phyloP scores from a whole-genome alignment of 2,888 invertebrate species.

The Anagyrus pseudococci region DNA sequence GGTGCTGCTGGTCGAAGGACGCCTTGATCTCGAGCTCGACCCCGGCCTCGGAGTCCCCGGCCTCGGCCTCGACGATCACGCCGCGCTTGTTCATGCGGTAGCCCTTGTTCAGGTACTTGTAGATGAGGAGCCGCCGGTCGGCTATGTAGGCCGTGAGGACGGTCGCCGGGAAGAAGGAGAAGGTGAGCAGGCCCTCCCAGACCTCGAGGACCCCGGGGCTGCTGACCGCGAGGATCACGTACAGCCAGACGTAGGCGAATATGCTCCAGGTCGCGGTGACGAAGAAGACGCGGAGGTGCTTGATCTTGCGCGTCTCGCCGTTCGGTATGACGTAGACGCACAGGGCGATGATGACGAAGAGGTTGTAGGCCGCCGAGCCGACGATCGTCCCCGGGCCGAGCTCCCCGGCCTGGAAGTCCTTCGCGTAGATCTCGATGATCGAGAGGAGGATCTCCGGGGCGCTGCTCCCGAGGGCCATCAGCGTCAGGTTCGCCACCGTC shows the following conservation, averaged over 20 bases:
- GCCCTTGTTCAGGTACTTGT: slow-evolving; percentile 87
- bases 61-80: slow-evolving; percentile 86
- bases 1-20: no score
- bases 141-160: slow-evolving; percentile 97
- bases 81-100: slow-evolving; percentile 91
- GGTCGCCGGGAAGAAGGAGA: slow-evolving; percentile 95
- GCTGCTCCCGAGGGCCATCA: slow-evolving; percentile 98
- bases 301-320: slow-evolving; percentile 91
- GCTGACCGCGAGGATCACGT: slow-evolving; percentile 88
- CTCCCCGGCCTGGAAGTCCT: slow-evolving; percentile 94
- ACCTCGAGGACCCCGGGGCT: slow-evolving; percentile 89
- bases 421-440: slow-evolving; percentile 96
- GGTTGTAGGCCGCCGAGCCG: slow-evolving; percentile 97
- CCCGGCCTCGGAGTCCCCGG: slow-evolving; percentile 70
- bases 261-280: slow-evolving; percentile 98
- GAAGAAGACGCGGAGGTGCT: slow-evolving; percentile 95
- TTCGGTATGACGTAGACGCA: slow-evolving; percentile 92
- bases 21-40: slow-evolving; percentile 59
- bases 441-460: slow-evolving; percentile 98
- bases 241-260: slow-evolving; percentile 99
- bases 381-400: slow-evolving; percentile 98
- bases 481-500: slow-evolving; percentile 96
- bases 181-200: slow-evolving; percentile 97
- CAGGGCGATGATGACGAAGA: slow-evolving; percentile 96
- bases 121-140: slow-evolving; percentile 83